These are phyloP conservation scores for Ophioninae sp. DNA, from an alignment of 2,888 invertebrate genomes.

Conservation along the genomic window DNA sequence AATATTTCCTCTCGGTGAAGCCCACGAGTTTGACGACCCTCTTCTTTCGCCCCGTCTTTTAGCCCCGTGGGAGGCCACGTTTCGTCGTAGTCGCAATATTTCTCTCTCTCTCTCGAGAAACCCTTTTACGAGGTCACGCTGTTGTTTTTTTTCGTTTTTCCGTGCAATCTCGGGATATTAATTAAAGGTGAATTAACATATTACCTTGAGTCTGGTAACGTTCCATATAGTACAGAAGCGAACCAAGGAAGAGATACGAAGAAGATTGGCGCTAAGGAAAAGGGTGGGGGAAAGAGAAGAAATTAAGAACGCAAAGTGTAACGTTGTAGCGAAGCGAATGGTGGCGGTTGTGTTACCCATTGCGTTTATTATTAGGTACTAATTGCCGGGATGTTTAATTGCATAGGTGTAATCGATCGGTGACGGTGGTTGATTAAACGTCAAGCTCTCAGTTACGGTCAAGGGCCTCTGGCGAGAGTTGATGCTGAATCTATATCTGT, in stretches of 20 bases:
- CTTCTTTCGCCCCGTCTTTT: slow-evolving; percentile 4
- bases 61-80: slow-evolving; percentile 21
- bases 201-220: slow-evolving; percentile 8
- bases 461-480: not conserved
- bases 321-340: not conserved
- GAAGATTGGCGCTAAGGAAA: no score
- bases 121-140: not conserved
- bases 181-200: slow-evolving; percentile 18
- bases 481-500: not conserved
- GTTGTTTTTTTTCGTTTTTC: not conserved
- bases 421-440: slow-evolving; percentile 57
- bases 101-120: no score
- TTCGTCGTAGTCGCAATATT: no score
- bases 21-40: slow-evolving; percentile 56
- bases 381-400: slow-evolving; percentile 60
- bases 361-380: slow-evolving; percentile 54
- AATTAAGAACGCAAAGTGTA: not conserved
- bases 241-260: not conserved
- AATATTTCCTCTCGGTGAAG: slow-evolving; percentile 56
- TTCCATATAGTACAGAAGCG: not conserved
- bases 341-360: slow-evolving; percentile 8
- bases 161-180: not conserved
- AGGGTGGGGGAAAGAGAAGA: not conserved
- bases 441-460: not conserved
- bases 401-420: slow-evolving; percentile 58